phyloP scores from a whole-genome alignment of 2,888 invertebrate species.

The Nasonia oneida region DNA sequence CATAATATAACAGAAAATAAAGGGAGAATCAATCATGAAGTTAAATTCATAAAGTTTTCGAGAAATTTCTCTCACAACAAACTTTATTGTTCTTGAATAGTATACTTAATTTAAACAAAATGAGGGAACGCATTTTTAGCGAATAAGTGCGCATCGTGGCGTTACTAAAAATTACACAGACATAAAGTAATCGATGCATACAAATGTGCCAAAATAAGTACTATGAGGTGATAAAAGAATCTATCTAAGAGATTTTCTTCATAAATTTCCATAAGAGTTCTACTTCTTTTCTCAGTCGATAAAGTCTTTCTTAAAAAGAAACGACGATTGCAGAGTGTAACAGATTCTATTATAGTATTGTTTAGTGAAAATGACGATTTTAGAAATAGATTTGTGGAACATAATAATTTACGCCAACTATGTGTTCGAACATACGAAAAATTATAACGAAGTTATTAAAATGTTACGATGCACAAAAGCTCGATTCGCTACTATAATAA shows the following conservation, averaged over 20 bases:
- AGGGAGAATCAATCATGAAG: too few relatives aligned
- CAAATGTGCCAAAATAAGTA: slow-evolving; percentile 60
- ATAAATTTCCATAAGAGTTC: background rate
- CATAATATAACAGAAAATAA: too few relatives aligned
- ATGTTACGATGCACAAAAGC: slow-evolving; percentile 48
- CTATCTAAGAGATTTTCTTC: slow-evolving; percentile 37
- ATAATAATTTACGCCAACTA: background rate
- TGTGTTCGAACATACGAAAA: slow-evolving; percentile 37
- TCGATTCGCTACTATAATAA: background rate
- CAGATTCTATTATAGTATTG: background rate
- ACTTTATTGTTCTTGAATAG: slow-evolving; percentile 12
- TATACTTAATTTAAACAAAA: background rate
- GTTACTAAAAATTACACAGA: background rate
- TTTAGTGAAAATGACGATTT: background rate
- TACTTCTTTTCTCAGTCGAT: background rate
- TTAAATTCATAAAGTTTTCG: background rate
- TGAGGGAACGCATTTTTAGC: background rate
- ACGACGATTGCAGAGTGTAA: background rate
- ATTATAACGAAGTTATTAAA: slow-evolving; percentile 25
- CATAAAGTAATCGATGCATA: slow-evolving; percentile 15
- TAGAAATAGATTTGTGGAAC: too few relatives aligned
- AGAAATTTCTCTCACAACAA: slow-evolving; percentile 3
- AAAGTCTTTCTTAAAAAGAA: slow-evolving; percentile 10
- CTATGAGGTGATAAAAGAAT: slow-evolving; percentile 18
- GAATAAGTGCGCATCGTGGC: background rate